Conservation (phyloP, 2,797 vertebrate species). For the Echiichthys vipera region DNA sequence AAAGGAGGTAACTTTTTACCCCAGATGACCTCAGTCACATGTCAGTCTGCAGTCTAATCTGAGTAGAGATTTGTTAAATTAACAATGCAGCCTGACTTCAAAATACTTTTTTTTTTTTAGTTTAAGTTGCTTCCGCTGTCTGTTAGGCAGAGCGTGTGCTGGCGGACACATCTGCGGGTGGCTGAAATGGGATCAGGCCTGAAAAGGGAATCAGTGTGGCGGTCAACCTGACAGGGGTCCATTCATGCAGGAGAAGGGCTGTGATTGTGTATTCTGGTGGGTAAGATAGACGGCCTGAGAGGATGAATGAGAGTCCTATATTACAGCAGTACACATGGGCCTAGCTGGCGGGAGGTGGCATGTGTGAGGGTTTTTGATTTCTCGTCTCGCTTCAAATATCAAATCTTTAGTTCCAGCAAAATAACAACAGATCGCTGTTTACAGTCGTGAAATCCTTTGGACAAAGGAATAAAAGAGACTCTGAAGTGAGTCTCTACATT, state of each 20-base stretch:
- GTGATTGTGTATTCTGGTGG: slow-evolving; percentile 74
- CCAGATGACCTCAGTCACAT: slow-evolving; percentile 13
- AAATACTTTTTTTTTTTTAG: neutral
- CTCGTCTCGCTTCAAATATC: neutral
- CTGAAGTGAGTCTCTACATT: neutral
- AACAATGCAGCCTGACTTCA: neutral
- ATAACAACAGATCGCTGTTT: neutral
- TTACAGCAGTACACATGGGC: slow-evolving; percentile 36
- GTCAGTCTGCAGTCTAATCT: neutral
- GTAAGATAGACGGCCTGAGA: slow-evolving; percentile 44
- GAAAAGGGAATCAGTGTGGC: slow-evolving; percentile 31
- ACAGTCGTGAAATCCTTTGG: neutral
- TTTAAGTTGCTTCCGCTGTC: neutral
- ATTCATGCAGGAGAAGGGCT: slow-evolving; percentile 72
- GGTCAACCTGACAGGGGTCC: slow-evolving; percentile 62
- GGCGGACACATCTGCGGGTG: slow-evolving; percentile 13
- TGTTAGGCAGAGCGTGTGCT: neutral
- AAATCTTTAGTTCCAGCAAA: neutral
- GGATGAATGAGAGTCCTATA: slow-evolving; percentile 71
- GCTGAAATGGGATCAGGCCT: slow-evolving; percentile 31
- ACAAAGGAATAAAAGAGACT: neutral
- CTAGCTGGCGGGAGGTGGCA: slow-evolving; percentile 12
- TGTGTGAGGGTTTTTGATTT: neutral
- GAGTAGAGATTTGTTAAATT: neutral
- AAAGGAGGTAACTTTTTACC: no score